Evolutionary conservation across 2,888 invertebrate genomes (phyloP).

Genomic region (Tribolium freemani): DNA sequence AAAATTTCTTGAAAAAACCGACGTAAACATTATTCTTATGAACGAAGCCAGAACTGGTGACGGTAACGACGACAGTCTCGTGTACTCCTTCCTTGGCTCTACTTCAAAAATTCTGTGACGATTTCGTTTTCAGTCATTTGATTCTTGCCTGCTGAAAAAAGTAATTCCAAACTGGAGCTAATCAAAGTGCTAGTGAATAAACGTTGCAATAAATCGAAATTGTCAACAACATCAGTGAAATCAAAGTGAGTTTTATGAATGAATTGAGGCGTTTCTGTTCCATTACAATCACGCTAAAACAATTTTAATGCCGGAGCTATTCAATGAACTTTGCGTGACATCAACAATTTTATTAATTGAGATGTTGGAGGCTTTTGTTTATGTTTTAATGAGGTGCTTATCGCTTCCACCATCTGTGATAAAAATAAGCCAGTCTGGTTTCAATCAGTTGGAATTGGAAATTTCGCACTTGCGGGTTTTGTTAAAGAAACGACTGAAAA

Average conservation of each 20-base stretch:
- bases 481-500: too few species aligned
- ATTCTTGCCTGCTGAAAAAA: background rate
- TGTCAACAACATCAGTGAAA: slow-evolving; percentile 2
- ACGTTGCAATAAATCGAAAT: slow-evolving; percentile 9
- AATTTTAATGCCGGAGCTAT: background rate
- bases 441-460: too few species aligned
- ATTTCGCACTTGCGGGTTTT: too few species aligned
- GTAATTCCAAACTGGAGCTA: slow-evolving; percentile 48
- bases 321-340: slow-evolving; percentile 15
- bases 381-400: too few species aligned
- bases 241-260: slow-evolving; percentile 36
- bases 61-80: slow-evolving; percentile 3
- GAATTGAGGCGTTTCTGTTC: background rate
- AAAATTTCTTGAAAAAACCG: too few species aligned
- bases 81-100: slow-evolving; percentile 13
- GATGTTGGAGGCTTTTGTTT: too few species aligned
- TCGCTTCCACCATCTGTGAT: too few species aligned
- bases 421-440: too few species aligned
- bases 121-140: background rate
- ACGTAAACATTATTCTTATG: too few species aligned
- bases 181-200: slow-evolving; percentile 46
- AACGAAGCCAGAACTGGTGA: background rate
- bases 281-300: slow-evolving; percentile 3
- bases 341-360: background rate
- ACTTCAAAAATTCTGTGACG: slow-evolving; percentile 15